Evolutionary conservation across 2,113 vertebrate genomes (phyloP).

Genomic region (Vidua chalybeata): DNA sequence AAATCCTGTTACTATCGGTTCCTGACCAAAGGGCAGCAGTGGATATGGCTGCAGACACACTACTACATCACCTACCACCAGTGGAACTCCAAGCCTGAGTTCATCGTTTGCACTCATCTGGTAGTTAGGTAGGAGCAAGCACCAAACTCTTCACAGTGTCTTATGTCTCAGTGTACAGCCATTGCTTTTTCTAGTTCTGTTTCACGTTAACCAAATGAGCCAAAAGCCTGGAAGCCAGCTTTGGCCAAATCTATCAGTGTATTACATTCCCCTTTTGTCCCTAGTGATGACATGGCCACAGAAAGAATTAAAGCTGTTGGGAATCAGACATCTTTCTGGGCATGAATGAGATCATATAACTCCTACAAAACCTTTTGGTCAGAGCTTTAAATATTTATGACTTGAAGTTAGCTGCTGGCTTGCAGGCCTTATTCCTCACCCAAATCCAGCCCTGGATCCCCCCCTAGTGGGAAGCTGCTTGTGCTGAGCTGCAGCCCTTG

Average conservation of each 20-base stretch:
- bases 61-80: constrained; percentile 91
- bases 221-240: neutral
- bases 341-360: neutral
- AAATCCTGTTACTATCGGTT: constrained; percentile 91
- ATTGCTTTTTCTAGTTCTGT: neutral
- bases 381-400: neutral
- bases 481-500: neutral
- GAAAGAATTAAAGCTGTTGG: neutral
- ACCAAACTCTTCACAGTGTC: neutral
- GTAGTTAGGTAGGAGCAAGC: constrained; percentile 78
- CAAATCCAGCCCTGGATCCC: constrained; percentile 15
- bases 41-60: constrained; percentile 88
- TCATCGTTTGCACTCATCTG: constrained; percentile 88
- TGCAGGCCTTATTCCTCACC: neutral
- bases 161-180: neutral
- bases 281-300: neutral
- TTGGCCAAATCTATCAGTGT: neutral
- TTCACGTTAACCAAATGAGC: neutral
- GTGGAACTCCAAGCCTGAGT: constrained; percentile 92
- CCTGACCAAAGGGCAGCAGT: constrained; percentile 88
- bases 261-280: neutral
- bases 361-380: neutral
- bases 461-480: constrained; percentile 29
- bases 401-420: neutral
- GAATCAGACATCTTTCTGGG: neutral